Evolutionary conservation across 2,113 vertebrate genomes (phyloP), one percentile per base, ranked within the genome.

Genomic region (Oncorhynchus masou): DNA sequence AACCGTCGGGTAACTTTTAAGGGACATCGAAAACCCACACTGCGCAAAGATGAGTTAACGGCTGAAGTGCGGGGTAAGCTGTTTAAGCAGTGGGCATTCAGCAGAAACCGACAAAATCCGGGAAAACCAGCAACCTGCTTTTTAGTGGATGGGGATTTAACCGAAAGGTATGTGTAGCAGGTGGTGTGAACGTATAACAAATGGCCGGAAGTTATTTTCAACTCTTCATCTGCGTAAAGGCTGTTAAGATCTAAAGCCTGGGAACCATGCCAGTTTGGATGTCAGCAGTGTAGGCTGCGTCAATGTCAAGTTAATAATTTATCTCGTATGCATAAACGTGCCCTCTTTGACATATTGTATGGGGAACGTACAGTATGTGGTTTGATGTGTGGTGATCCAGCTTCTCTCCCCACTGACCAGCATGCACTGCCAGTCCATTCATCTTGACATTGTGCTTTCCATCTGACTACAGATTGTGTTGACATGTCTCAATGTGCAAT

Each of bases 231-330:
- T 80, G 85, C 77, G 83, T 80, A 70, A 80, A 82, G 59, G 82
- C 60, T 74, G 74, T 64, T 74, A 74, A 29, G 72, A 74, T 71
- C 60, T 78, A 78, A 31, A 51, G 45, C 48, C 75, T 71, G 68
- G 70, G 74, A 77, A 25, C 15, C 70, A 81, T 78, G 80, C 70
- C 71, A 66, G 57, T 49, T 9, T 60, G 75, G 77, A 65, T 75
- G 83, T 84, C 87, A 86, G 85, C 79, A 77, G 79, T 86, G 80
- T 79, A 74, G 51, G 74, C 71, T 16, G 78, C 71, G 83, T 84
- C 88, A 90, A 88, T 83, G 88, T 87, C 83, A 87, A 83, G 90
- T 85, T 45, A 70, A 31, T 74, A 75, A 15, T 27, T 82, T 79
- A 89, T 57, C 1, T 68, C 27, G 76, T 75, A 74, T 78, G 79